Evolutionary conservation across 35 echinoderm and acorn worm genomes (phyloP).

Genomic region (Apostichopus californicus): DNA sequence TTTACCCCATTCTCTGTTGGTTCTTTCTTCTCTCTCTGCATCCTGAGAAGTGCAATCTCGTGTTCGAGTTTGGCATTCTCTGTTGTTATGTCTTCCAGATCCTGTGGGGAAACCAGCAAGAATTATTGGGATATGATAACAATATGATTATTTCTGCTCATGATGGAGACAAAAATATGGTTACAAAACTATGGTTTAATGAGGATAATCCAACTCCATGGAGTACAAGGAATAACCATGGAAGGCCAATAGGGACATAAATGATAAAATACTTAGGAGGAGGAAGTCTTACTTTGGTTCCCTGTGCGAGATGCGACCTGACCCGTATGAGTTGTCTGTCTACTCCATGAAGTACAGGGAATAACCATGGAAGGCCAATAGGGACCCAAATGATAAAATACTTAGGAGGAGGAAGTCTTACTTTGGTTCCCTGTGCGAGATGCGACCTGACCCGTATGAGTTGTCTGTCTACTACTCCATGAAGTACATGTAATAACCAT

Average conservation of each 20-base stretch:
- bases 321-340: conserved; percentile 84
- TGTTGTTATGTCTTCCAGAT: conserved; percentile 78
- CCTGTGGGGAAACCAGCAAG: conserved; percentile 29
- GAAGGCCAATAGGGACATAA: neutral
- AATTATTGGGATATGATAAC: too few species aligned
- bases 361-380: too few species aligned
- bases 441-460: conserved; percentile 86
- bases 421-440: conserved; percentile 92
- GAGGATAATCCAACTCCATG: neutral
- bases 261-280: too few species aligned
- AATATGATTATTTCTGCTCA: too few species aligned
- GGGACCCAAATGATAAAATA: neutral
- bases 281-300: conserved; percentile 74
- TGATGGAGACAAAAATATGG: too few species aligned
- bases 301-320: conserved; percentile 82
- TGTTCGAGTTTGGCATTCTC: conserved; percentile 88
- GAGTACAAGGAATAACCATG: too few species aligned
- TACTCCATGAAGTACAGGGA: neutral
- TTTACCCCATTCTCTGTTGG: conserved; percentile 40
- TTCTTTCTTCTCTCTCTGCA: conserved; percentile 11
- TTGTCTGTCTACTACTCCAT: conserved; percentile 69
- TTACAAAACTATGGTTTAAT: too few species aligned
- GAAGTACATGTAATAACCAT: too few species aligned
- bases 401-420: conserved; percentile 1
- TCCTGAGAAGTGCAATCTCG: conserved; percentile 75